Conservation (phyloP, 2,888 invertebrate genomes). For the Scrobipalpa atriplicella region DNA sequence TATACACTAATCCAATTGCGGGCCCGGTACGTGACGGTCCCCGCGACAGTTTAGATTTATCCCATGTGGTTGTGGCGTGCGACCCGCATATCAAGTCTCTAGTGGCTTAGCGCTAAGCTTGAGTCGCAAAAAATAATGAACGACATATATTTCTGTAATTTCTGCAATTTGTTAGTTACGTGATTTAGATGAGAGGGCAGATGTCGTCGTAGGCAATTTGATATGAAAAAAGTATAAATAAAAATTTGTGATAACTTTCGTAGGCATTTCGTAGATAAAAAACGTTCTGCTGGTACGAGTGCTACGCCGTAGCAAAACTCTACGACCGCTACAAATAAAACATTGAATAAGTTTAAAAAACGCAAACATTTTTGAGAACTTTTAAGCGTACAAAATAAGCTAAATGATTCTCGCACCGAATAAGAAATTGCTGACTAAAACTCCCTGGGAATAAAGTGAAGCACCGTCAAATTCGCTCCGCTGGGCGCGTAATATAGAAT, state of each 20-base stretch:
- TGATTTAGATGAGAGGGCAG: neutral
- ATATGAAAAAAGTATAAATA: too few species aligned
- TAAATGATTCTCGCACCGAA: neutral
- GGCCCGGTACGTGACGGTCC: slow-evolving; percentile 11
- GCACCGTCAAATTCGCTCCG: neutral
- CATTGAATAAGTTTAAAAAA: too few species aligned
- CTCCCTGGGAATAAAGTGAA: neutral
- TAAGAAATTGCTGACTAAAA: slow-evolving; percentile 4
- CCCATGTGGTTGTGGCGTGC: slow-evolving; percentile 7
- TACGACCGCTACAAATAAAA: too few species aligned
- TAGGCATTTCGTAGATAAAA: too few species aligned
- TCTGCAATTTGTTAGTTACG: neutral
- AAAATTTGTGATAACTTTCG: too few species aligned
- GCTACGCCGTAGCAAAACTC: too few species aligned
- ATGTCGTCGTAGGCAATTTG: too few species aligned
- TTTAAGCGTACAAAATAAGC: neutral
- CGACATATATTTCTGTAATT: neutral
- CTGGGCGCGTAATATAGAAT: slow-evolving; percentile 35
- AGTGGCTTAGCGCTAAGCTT: neutral
- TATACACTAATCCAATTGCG: slow-evolving; percentile 4
- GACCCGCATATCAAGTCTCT: slow-evolving; percentile 17
- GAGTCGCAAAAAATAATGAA: slow-evolving; percentile 3
- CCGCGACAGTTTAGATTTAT: slow-evolving; percentile 18
- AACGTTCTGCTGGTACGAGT: too few species aligned
- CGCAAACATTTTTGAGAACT: too few species aligned